Evolutionary conservation across 2,888 invertebrate species (phyloP).

Genomic region (Stenichneumon culpator): DNA sequence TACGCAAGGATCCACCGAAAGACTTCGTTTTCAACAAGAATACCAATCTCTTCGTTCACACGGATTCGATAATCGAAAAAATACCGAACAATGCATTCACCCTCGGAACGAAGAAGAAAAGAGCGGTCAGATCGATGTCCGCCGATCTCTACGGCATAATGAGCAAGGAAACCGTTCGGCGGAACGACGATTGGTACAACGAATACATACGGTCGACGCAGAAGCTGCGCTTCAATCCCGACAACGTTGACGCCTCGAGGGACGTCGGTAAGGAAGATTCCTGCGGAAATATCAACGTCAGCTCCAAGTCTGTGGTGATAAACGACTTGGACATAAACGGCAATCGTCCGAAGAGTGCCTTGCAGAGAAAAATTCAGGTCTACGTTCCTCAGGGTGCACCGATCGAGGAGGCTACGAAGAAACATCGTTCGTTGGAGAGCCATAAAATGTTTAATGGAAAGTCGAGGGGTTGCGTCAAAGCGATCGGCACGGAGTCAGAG

Average conservation of each 20-base stretch:
- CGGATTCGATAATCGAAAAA: slow-evolving; percentile 24
- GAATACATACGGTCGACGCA: slow-evolving; percentile 58
- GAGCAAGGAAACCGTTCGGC: slow-evolving; percentile 83
- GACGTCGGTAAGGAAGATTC: slow-evolving; percentile 14
- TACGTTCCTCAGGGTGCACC: slow-evolving; percentile 68
- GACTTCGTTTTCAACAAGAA: slow-evolving; percentile 83
- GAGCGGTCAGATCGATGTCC: slow-evolving; percentile 93
- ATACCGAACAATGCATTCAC: slow-evolving; percentile 48
- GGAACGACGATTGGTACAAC: slow-evolving; percentile 66
- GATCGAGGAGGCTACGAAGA: slow-evolving; percentile 41
- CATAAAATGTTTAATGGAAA: slow-evolving; percentile 55
- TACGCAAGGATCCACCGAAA: slow-evolving; percentile 91
- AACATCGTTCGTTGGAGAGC: slow-evolving; percentile 47
- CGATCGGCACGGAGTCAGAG: slow-evolving; percentile 15
- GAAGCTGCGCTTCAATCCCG: slow-evolving; percentile 40
- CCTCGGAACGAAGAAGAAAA: slow-evolving; percentile 89
- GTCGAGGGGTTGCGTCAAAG: slow-evolving; percentile 49
- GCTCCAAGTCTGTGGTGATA: slow-evolving; percentile 65
- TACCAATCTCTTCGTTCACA: slow-evolving; percentile 28
- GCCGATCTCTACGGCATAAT: slow-evolving; percentile 94
- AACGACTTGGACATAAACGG: slow-evolving; percentile 76
- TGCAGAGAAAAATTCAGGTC: slow-evolving; percentile 72
- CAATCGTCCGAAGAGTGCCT: slow-evolving; percentile 71
- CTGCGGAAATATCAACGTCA: slow-evolving; percentile 13
- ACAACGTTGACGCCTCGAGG: slow-evolving; percentile 59